Conservation (phyloP, 2,113 vertebrate species). For the Panurus biarmicus region DNA sequence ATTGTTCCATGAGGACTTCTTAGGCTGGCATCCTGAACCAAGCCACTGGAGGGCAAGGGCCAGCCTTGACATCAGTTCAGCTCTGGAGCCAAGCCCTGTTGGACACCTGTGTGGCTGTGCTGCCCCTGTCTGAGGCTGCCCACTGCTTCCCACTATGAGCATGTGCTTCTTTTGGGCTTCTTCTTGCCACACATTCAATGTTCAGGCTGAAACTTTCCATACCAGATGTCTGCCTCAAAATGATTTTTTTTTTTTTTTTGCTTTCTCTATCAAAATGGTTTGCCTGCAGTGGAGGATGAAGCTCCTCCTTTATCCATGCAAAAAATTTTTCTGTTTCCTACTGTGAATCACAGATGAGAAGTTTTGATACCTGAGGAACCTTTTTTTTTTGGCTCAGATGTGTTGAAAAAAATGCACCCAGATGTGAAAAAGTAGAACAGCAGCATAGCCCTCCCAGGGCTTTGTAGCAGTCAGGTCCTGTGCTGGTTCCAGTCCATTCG, state of each 20-base stretch:
- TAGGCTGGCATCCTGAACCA: neutral
- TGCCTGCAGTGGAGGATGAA: neutral
- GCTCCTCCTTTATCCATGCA: neutral
- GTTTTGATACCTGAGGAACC: neutral
- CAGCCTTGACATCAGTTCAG: neutral
- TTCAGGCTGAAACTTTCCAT: neutral
- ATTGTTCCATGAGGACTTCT: neutral
- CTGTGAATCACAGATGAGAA: neutral
- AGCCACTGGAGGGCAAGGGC: neutral
- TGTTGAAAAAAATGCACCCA: neutral
- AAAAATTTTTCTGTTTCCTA: neutral
- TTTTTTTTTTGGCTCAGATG: neutral
- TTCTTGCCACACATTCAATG: neutral
- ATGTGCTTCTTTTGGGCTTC: neutral
- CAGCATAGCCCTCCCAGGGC: neutral
- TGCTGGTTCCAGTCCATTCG: neutral
- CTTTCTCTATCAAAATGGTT: neutral
- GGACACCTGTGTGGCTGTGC: neutral
- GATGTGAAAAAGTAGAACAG: neutral
- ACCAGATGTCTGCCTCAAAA: neutral
- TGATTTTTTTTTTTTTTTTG: neutral
- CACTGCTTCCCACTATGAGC: neutral
- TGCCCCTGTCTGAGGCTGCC: neutral
- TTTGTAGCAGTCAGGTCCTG: neutral
- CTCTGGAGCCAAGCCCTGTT: neutral